These are phyloP conservation scores for Cylloceria caligata DNA, from an alignment of 2,888 invertebrate genomes.

Conservation along the genomic window DNA sequence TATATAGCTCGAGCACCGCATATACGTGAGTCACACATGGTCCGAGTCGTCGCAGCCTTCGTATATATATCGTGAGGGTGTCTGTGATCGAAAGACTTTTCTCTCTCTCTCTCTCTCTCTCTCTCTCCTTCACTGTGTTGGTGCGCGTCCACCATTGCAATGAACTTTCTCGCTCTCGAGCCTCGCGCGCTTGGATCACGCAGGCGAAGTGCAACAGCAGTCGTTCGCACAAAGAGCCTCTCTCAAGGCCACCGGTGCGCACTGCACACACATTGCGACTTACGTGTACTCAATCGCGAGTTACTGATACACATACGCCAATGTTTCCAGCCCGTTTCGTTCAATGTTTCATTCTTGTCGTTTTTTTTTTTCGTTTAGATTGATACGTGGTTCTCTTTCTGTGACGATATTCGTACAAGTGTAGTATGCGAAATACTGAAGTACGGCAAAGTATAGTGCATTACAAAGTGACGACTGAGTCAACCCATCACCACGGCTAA, in stretches of 20 bases:
- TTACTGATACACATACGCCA: constrained; percentile 28
- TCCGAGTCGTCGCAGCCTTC: constrained; percentile 13
- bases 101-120: constrained; percentile 17
- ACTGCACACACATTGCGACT: constrained; percentile 66
- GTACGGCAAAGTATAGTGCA: constrained; percentile 44
- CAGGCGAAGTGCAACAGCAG: constrained; percentile 48
- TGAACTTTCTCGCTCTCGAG: constrained; percentile 50
- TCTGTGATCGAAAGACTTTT: constrained; percentile 60
- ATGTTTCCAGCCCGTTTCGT: constrained; percentile 37
- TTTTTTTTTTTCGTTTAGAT: constrained; percentile 29
- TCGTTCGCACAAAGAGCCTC: constrained; percentile 82
- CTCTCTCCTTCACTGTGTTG: constrained; percentile 16
- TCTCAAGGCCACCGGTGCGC: constrained; percentile 81
- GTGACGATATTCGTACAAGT: background rate
- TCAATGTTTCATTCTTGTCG: constrained; percentile 38
- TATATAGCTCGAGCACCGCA: background rate
- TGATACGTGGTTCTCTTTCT: constrained; percentile 28
- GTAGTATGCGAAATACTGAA: constrained; percentile 25
- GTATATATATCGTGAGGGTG: constrained; percentile 40
- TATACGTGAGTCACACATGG: constrained; percentile 53
- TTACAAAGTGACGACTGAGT: constrained; percentile 61
- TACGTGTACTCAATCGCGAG: constrained; percentile 1
- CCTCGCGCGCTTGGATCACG: constrained; percentile 56
- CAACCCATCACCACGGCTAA: constrained; percentile 36
- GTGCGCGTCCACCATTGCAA: constrained; percentile 10